A percentile compares a stretch with the other conserved stretches of the same genome.
Conservation (phyloP, 1,140 invertebrate species). For the Hestina assimilis region DNA sequence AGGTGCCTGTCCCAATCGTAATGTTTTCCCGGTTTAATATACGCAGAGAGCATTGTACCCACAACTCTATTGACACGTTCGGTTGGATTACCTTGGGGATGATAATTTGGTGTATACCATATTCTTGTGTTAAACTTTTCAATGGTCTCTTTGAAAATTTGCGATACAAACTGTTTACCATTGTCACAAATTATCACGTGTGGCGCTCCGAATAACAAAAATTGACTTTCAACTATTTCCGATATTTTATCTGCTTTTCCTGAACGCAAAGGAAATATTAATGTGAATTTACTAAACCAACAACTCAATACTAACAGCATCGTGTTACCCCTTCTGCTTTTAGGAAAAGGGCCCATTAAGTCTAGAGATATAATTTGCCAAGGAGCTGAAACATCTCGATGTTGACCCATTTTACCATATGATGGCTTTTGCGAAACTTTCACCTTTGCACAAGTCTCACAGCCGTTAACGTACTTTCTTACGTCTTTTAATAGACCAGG, state of each 20-base stretch:
- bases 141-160: conserved; percentile 23
- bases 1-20: conserved; percentile 12
- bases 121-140: neutral
- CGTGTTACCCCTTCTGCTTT: conserved; percentile 26
- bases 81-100: conserved; percentile 15
- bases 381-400: conserved; percentile 24
- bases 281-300: conserved; percentile 31
- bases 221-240: conserved; percentile 13
- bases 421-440: conserved; percentile 23
- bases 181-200: conserved; percentile 25
- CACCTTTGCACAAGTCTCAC: conserved; percentile 33
- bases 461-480: conserved; percentile 29
- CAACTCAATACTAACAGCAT: conserved; percentile 29
- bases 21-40: conserved; percentile 5
- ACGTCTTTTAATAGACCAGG: conserved; percentile 3
- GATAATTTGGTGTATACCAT: conserved; percentile 19
- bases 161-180: conserved; percentile 30
- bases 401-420: conserved; percentile 26
- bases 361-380: conserved; percentile 30
- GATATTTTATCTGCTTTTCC: too few species aligned
- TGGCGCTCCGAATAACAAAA: conserved; percentile 24
- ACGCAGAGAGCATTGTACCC: conserved; percentile 11
- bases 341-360: conserved; percentile 34
- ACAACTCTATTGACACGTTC: too few species aligned
- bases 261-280: conserved; percentile 28